Conservation (phyloP, 2,113 vertebrate genomes). For the Ibidorhyncha struthersii region DNA sequence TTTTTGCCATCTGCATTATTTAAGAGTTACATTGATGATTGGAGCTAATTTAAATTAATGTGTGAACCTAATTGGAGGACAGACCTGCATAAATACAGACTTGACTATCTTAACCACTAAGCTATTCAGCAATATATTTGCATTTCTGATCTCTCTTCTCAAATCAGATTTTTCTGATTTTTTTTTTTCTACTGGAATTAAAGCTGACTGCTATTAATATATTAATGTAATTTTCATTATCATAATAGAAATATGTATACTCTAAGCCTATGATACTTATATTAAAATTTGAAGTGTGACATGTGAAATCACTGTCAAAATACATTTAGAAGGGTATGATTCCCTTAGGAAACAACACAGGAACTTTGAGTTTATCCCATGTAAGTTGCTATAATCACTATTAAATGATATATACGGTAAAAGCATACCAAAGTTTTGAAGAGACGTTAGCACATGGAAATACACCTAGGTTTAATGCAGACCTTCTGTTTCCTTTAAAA, state of each 20-base stretch:
- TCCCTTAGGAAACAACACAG: neutral
- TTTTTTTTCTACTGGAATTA: too few relatives aligned
- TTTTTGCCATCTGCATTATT: neutral
- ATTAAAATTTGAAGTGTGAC: neutral
- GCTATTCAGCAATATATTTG: neutral
- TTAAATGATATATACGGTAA: fast-evolving
- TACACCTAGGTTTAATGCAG: neutral
- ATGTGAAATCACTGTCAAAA: neutral
- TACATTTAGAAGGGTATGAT: neutral
- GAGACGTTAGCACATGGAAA: neutral
- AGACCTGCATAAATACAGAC: neutral
- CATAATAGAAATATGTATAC: neutral
- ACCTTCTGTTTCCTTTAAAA: neutral
- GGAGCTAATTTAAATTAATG: neutral
- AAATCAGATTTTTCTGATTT: neutral
- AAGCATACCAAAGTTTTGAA: neutral
- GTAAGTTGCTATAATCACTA: neutral
- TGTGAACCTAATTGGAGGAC: neutral
- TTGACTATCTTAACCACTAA: neutral
- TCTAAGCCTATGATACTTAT: neutral
- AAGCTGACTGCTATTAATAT: neutral
- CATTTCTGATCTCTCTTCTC: neutral
- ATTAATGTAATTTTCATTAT: neutral
- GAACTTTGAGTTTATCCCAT: neutral
- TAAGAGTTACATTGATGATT: neutral